phyloP scores from a whole-genome alignment of 2,888 invertebrate genomes.

The Anaspis maculata region DNA sequence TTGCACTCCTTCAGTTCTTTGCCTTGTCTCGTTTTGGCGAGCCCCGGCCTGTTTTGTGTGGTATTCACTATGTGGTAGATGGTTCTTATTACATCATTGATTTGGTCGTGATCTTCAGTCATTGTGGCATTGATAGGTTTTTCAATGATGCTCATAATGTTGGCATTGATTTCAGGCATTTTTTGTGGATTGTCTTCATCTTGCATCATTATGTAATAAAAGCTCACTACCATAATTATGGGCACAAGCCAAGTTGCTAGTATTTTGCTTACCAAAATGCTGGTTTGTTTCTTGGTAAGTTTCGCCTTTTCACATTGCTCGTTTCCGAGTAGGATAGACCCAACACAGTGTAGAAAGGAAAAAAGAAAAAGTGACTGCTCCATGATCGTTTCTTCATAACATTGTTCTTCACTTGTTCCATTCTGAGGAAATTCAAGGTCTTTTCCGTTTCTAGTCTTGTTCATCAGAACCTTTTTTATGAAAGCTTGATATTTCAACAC shows the following conservation, averaged over 20 bases:
- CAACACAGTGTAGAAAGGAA: constrained; percentile 32
- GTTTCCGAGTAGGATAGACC: constrained; percentile 25
- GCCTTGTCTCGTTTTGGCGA: too few species aligned
- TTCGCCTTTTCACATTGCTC: constrained; percentile 4
- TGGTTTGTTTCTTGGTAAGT: background rate
- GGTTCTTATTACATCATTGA: constrained; percentile 28
- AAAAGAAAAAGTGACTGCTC: constrained; percentile 30
- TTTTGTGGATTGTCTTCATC: constrained; percentile 6
- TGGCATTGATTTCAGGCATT: constrained; percentile 14
- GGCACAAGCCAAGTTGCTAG: constrained; percentile 22
- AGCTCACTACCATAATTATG: constrained; percentile 18
- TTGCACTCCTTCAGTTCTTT: background rate
- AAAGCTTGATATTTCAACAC: constrained; percentile 21
- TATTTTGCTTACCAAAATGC: constrained; percentile 11
- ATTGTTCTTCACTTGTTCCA: constrained; percentile 10
- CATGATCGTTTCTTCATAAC: constrained; percentile 23
- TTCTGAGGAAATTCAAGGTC: background rate
- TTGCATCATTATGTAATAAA: constrained; percentile 23
- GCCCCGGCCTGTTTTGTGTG: constrained; percentile 10
- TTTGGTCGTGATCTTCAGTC: constrained; percentile 22
- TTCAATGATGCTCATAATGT: constrained; percentile 21
- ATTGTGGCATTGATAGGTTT: constrained; percentile 26
- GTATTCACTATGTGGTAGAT: constrained; percentile 30
- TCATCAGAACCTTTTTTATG: constrained; percentile 20
- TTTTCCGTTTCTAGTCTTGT: constrained; percentile 16